Percentiles rank a stretch among this genome's conserved stretches.
These are phyloP conservation scores for Palythoa grandiflora DNA, from an alignment of 92 coral and sea anemone genomes.

Conservation along the genomic window DNA sequence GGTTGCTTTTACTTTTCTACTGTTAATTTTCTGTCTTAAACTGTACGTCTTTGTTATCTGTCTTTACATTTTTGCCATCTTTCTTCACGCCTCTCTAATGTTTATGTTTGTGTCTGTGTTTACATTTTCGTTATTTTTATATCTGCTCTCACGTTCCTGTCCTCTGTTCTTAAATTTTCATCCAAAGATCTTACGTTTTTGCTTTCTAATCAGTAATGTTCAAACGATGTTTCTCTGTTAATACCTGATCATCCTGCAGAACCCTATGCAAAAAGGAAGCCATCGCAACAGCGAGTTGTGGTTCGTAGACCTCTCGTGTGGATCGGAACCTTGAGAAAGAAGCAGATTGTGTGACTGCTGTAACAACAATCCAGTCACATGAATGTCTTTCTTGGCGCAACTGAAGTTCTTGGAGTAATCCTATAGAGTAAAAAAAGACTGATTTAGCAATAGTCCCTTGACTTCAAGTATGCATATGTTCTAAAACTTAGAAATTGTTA, in stretches of 20 bases:
- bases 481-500: too few species aligned
- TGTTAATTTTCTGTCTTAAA: too few species aligned
- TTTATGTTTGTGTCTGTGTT: too few species aligned
- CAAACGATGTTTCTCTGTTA: background rate
- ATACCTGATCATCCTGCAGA: slow-evolving; percentile 37
- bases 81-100: background rate
- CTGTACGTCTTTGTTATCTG: background rate
- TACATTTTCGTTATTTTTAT: too few species aligned
- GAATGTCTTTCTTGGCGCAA: slow-evolving; percentile 25
- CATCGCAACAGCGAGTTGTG: slow-evolving; percentile 3
- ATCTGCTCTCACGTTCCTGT: background rate
- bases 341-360: slow-evolving; percentile 38
- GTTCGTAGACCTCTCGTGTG: slow-evolving; percentile 11
- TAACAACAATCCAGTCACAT: slow-evolving; percentile 41
- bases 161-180: background rate
- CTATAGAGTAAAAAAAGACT: background rate
- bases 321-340: slow-evolving; percentile 5
- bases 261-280: slow-evolving; percentile 34
- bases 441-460: too few species aligned
- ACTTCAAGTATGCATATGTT: too few species aligned
- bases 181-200: background rate
- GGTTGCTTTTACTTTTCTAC: background rate
- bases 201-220: background rate
- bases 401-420: slow-evolving; percentile 18
- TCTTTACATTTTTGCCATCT: background rate